phyloP scores from a whole-genome alignment of 2,797 vertebrate species.

The Chaunax sp. region DNA sequence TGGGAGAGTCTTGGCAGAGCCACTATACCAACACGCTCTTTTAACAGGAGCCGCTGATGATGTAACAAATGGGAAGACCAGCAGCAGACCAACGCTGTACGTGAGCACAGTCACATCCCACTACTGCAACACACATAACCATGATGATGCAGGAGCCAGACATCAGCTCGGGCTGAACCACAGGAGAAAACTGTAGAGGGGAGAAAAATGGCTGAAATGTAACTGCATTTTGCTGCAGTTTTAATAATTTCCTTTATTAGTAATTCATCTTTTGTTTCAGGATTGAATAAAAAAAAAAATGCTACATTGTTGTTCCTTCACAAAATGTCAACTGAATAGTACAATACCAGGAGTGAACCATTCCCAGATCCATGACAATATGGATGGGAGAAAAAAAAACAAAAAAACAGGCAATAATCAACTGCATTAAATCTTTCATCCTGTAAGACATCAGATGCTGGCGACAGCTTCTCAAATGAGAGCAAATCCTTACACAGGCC shows the following conservation, averaged over 20 bases:
- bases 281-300: background rate
- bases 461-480: background rate
- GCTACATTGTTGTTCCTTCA: background rate
- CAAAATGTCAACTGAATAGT: background rate
- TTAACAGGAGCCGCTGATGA: slow-evolving; percentile 48
- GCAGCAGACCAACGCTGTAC: slow-evolving; percentile 56
- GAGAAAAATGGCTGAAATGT: background rate
- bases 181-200: slow-evolving; percentile 25
- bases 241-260: background rate
- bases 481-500: too few species aligned
- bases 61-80: slow-evolving; percentile 57
- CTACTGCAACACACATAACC: slow-evolving; percentile 36
- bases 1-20: slow-evolving; percentile 42
- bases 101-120: slow-evolving; percentile 76
- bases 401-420: too few species aligned
- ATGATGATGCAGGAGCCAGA: background rate
- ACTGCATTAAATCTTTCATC: too few species aligned
- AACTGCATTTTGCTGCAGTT: too few species aligned
- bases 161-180: slow-evolving; percentile 36
- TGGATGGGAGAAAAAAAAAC: too few species aligned
- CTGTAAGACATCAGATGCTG: too few species aligned
- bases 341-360: background rate
- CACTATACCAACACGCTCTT: slow-evolving; percentile 18
- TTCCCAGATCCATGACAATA: background rate
- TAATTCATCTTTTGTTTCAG: background rate